These are phyloP conservation scores for Caenorhabditis uteleia DNA, from an alignment of 2,888 invertebrate species.

Conservation along the genomic window DNA sequence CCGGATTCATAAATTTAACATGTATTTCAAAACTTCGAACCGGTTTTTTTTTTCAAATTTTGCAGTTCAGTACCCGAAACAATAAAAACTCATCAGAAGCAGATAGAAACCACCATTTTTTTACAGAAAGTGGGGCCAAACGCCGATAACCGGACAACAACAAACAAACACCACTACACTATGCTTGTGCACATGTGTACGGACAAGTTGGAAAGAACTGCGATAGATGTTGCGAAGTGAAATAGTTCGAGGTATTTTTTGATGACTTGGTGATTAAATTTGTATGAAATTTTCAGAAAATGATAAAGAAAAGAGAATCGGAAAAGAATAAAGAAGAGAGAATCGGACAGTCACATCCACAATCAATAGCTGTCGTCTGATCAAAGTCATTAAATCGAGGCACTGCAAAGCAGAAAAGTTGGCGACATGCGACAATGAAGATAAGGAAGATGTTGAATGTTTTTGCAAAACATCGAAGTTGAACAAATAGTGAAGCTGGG, in stretches of 20 bases:
- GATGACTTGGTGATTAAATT: not conserved
- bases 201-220: constrained; percentile 47
- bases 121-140: constrained; percentile 39
- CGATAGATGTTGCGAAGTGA: constrained; percentile 44
- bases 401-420: constrained; percentile 18
- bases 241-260: constrained; percentile 34
- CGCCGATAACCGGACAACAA: constrained; percentile 72
- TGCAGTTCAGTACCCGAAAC: too few species aligned
- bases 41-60: too few species aligned
- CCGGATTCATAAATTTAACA: too few species aligned
- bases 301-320: constrained; percentile 28
- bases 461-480: constrained; percentile 10
- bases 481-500: constrained; percentile 9
- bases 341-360: not conserved
- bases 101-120: not conserved
- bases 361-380: constrained; percentile 9
- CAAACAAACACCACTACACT: constrained; percentile 58
- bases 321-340: not conserved
- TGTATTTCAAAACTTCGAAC: too few species aligned
- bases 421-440: constrained; percentile 27
- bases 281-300: constrained; percentile 36
- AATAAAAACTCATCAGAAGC: too few species aligned
- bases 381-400: constrained; percentile 24
- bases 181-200: constrained; percentile 52
- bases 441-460: constrained; percentile 30